These are phyloP conservation scores for Eriosoma lanigerum DNA, from an alignment of 1,140 invertebrate species.

Conservation along the genomic window DNA sequence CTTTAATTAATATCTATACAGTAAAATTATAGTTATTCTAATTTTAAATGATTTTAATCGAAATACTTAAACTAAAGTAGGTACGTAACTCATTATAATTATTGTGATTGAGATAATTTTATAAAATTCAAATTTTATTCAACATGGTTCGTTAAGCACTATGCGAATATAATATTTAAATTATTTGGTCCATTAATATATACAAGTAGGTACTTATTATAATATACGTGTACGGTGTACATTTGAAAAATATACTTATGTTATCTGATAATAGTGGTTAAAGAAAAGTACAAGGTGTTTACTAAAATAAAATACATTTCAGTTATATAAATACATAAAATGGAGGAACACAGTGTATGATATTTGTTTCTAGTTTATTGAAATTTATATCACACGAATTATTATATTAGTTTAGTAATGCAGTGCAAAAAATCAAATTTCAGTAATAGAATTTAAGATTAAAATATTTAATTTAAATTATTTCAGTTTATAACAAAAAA, in stretches of 20 bases:
- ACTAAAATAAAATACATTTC: slow-evolving; percentile 1
- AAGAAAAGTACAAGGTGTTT: slow-evolving; percentile 30
- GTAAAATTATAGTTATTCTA: neutral
- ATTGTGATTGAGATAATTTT: slow-evolving; percentile 37
- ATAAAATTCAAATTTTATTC: neutral
- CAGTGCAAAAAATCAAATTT: neutral
- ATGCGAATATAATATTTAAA: slow-evolving; percentile 17
- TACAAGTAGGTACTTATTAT: neutral
- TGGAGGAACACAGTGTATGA: neutral
- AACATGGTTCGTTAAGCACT: neutral
- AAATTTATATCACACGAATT: slow-evolving; percentile 24
- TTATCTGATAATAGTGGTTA: too few species aligned
- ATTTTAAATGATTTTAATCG: neutral
- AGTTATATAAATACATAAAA: neutral
- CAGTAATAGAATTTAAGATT: neutral
- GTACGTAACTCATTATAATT: slow-evolving; percentile 21
- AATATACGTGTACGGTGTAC: neutral
- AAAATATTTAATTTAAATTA: neutral
- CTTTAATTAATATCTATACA: neutral
- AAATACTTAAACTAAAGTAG: slow-evolving; percentile 39
- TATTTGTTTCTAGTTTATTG: neutral
- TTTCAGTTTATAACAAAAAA: neutral
- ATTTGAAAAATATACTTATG: too few species aligned
- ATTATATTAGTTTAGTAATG: too few species aligned
- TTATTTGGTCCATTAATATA: slow-evolving; percentile 25